Evolutionary conservation across 1,140 invertebrate species (phyloP).

Genomic region (Phenacoccus solenopsis): DNA sequence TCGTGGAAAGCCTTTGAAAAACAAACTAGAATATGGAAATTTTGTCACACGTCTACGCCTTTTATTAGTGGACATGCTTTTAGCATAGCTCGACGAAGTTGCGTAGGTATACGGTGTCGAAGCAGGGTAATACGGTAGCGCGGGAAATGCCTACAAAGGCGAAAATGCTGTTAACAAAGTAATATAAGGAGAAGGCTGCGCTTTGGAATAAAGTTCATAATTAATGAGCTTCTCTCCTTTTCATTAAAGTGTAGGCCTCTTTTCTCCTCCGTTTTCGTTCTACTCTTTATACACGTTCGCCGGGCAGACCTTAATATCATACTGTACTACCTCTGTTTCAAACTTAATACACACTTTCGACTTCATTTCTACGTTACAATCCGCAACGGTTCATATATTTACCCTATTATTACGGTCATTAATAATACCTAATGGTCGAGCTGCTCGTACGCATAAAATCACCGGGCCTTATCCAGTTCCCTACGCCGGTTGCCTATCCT

Average conservation of each 20-base stretch:
- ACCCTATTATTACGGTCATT: constrained; percentile 5
- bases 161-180: constrained; percentile 16
- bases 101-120: neutral
- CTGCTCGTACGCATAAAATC: neutral
- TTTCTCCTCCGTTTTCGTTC: neutral
- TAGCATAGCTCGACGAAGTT: neutral
- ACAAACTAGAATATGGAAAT: constrained; percentile 8
- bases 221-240: constrained; percentile 17
- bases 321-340: neutral
- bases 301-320: neutral
- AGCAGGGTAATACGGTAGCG: neutral
- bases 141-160: constrained; percentile 12
- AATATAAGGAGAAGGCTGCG: constrained; percentile 13
- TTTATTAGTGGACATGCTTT: constrained; percentile 10
- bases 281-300: neutral
- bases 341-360: constrained; percentile 4
- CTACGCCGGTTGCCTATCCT: neutral
- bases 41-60: constrained; percentile 10
- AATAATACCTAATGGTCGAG: neutral
- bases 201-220: constrained; percentile 16
- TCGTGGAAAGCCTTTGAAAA: neutral
- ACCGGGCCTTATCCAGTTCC: neutral
- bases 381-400: constrained; percentile 7
- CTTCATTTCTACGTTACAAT: neutral
- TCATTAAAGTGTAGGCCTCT: constrained; percentile 13